Conservation (phyloP, 2,113 vertebrate genomes). For the Ceyx melanurus region DNA sequence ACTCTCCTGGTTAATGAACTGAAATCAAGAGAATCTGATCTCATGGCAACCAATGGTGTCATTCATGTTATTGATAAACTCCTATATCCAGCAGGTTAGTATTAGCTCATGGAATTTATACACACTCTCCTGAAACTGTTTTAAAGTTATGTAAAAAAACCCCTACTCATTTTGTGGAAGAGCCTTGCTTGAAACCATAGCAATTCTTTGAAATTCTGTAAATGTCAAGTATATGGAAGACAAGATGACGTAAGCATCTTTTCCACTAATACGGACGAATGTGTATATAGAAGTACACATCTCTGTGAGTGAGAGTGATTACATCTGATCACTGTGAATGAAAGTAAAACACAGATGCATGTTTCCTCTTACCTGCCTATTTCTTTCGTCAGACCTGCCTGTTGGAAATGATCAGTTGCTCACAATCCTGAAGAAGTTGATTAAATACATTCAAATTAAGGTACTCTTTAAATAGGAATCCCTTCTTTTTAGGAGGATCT, state of each 20-base stretch:
- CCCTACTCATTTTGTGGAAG: background rate
- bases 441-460: slow-evolving; percentile 90
- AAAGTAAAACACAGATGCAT: background rate
- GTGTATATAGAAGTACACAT: fast-evolving
- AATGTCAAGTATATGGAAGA: background rate
- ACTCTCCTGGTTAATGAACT: slow-evolving; percentile 86
- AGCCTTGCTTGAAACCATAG: background rate
- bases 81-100: slow-evolving; percentile 89
- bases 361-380: background rate
- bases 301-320: background rate
- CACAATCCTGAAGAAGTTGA: slow-evolving; percentile 85
- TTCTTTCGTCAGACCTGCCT: slow-evolving; percentile 81
- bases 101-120: background rate
- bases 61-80: slow-evolving; percentile 88
- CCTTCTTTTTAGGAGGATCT: background rate
- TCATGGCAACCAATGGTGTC: slow-evolving; percentile 94
- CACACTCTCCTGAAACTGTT: background rate
- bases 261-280: background rate
- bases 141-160: background rate
- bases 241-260: background rate
- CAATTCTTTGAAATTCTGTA: background rate
- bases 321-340: background rate
- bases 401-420: slow-evolving; percentile 88
- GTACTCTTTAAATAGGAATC: slow-evolving; percentile 65
- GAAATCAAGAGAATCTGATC: slow-evolving; percentile 82